These are phyloP conservation scores for Hylaeus anthracinus DNA, from an alignment of 1,140 invertebrate species.

Conservation along the genomic window DNA sequence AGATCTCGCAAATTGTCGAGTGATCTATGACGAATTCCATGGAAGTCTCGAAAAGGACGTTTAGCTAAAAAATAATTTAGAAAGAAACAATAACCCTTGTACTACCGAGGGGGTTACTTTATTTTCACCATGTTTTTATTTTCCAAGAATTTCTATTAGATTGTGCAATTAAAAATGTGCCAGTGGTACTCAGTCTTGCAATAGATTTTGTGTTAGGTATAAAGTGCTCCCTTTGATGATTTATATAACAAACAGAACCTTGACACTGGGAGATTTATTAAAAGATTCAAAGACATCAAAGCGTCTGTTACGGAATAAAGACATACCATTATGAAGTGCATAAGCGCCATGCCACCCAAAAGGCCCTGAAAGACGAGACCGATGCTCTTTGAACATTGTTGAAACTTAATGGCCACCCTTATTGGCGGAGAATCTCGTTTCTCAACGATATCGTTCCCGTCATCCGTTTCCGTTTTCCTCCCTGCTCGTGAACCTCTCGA, in stretches of 20 bases:
- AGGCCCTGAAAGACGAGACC: slow-evolving; percentile 77
- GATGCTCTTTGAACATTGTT: slow-evolving; percentile 70
- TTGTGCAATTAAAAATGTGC: too few relatives aligned
- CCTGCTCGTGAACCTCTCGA: slow-evolving; percentile 4
- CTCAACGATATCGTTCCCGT: slow-evolving; percentile 16
- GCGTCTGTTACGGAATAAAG: background rate
- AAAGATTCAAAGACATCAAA: background rate
- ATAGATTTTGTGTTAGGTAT: too few relatives aligned
- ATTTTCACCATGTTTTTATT: too few relatives aligned
- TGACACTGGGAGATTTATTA: too few relatives aligned
- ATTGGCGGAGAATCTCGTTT: slow-evolving; percentile 64
- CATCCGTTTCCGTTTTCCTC: background rate
- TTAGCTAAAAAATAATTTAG: slow-evolving; percentile 61
- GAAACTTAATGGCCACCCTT: slow-evolving; percentile 71
- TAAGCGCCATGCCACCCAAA: slow-evolving; percentile 75
- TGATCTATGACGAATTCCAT: slow-evolving; percentile 57
- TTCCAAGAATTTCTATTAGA: too few relatives aligned
- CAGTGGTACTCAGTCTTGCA: too few relatives aligned
- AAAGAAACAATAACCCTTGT: too few relatives aligned
- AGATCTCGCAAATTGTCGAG: slow-evolving; percentile 69
- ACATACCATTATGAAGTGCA: slow-evolving; percentile 76
- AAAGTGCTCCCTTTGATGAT: too few relatives aligned
- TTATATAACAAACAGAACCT: background rate
- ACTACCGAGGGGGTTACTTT: too few relatives aligned
- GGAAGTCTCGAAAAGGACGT: slow-evolving; percentile 64